phyloP scores from a whole-genome alignment of 2,797 vertebrate genomes.

The Antennarius maculatus region DNA sequence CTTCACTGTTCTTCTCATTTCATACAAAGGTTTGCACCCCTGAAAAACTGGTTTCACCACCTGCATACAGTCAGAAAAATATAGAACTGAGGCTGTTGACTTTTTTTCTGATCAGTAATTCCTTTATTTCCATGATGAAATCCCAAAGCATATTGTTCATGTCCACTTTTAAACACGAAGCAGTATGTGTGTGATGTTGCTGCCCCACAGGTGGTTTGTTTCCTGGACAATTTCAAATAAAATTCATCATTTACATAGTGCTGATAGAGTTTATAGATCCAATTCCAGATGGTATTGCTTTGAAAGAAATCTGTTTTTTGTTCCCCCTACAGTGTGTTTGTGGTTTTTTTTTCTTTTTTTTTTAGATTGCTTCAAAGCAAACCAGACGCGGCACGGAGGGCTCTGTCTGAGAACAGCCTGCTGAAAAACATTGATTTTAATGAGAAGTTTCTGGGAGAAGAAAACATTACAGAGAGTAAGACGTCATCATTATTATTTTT shows the following conservation, averaged over 20 bases:
- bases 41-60: slow-evolving; percentile 5
- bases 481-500: not conserved
- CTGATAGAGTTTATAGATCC: slow-evolving; percentile 16
- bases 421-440: slow-evolving; percentile 86
- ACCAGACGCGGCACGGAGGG: slow-evolving; percentile 76
- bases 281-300: slow-evolving; percentile 17
- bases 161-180: slow-evolving; percentile 1
- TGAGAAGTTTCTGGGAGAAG: slow-evolving; percentile 90
- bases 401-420: slow-evolving; percentile 86
- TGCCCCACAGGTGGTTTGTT: slow-evolving; percentile 6
- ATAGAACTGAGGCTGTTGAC: not conserved
- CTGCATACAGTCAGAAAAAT: not conserved
- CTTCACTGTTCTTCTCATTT: not conserved
- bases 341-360: slow-evolving; percentile 41
- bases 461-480: slow-evolving; percentile 88
- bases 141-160: not conserved
- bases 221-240: slow-evolving; percentile 15
- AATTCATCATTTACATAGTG: slow-evolving; percentile 15
- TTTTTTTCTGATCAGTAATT: slow-evolving; percentile 7
- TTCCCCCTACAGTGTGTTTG: not conserved
- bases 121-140: not conserved
- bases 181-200: slow-evolving; percentile 6
- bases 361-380: slow-evolving; percentile 79
- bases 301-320: slow-evolving; percentile 24
- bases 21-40: not conserved